These are phyloP conservation scores for Ophthalmolycus amberensis DNA, from an alignment of 2,113 vertebrate species.

Conservation along the genomic window DNA sequence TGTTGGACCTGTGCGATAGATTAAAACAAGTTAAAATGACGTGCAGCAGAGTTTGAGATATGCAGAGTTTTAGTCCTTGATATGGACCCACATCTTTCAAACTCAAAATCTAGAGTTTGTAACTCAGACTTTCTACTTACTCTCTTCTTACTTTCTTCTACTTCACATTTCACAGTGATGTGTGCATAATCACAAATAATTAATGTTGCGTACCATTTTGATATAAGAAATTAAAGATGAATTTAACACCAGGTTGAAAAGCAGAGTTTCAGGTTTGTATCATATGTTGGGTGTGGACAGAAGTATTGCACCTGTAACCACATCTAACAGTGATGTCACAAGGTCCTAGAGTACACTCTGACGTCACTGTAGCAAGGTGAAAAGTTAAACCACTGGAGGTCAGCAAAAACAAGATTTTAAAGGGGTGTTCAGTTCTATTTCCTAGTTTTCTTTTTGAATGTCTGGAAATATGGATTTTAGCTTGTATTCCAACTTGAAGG, in stretches of 20 bases:
- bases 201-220: neutral
- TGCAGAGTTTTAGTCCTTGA: neutral
- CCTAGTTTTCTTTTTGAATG: neutral
- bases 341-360: neutral
- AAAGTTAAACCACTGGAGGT: neutral
- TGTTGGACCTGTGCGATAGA: neutral
- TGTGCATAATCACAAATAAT: neutral
- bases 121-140: neutral
- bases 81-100: neutral
- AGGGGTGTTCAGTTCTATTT: neutral
- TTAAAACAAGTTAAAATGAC: neutral
- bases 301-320: neutral
- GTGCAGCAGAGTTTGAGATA: neutral
- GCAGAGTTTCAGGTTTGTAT: neutral
- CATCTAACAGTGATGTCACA: neutral
- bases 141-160: neutral
- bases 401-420: neutral
- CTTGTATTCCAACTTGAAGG: neutral
- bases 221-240: neutral
- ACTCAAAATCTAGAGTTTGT: neutral
- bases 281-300: neutral
- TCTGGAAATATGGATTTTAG: neutral
- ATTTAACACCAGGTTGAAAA: neutral
- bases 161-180: neutral
- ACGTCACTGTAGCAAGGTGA: neutral